These are phyloP conservation scores for Danaus melanippus DNA, from an alignment of 1,140 invertebrate genomes.

Conservation along the genomic window DNA sequence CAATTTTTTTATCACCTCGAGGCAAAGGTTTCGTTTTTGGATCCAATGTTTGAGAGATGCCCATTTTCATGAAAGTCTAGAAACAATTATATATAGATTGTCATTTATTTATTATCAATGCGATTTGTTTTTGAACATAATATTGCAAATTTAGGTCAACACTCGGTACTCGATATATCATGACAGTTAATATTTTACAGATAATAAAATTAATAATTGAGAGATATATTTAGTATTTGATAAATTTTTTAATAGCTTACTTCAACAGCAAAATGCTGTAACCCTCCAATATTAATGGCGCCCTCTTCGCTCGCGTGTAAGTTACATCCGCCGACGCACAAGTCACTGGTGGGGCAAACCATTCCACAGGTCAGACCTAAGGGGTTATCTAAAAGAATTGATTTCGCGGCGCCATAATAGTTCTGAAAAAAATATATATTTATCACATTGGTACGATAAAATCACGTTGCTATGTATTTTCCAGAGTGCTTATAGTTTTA, in stretches of 20 bases:
- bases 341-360: slow-evolving; percentile 98
- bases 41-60: slow-evolving; percentile 87
- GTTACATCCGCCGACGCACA: slow-evolving; percentile 98
- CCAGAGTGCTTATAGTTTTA: too few species aligned
- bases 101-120: too few species aligned
- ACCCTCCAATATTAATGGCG: slow-evolving; percentile 97
- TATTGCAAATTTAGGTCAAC: too few species aligned
- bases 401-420: slow-evolving; percentile 97
- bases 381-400: slow-evolving; percentile 97
- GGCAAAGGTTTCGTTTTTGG: slow-evolving; percentile 75
- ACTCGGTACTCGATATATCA: too few species aligned
- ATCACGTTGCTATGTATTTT: too few species aligned
- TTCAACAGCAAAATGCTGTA: slow-evolving; percentile 98
- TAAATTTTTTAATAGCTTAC: slow-evolving; percentile 65
- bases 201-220: too few species aligned
- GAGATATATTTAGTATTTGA: too few species aligned
- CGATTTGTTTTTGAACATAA: too few species aligned
- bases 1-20: slow-evolving; percentile 84
- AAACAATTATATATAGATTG: slow-evolving; percentile 12
- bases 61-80: slow-evolving; percentile 94
- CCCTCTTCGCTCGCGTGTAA: slow-evolving; percentile 96
- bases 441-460: background rate
- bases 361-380: slow-evolving; percentile 97
- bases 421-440: slow-evolving; percentile 77
- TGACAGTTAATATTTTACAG: too few species aligned